A percentile compares a stretch with the other conserved stretches of the same genome.
phyloP scores from a whole-genome alignment of 2,797 vertebrate species.

The Crenuchus spilurus region DNA sequence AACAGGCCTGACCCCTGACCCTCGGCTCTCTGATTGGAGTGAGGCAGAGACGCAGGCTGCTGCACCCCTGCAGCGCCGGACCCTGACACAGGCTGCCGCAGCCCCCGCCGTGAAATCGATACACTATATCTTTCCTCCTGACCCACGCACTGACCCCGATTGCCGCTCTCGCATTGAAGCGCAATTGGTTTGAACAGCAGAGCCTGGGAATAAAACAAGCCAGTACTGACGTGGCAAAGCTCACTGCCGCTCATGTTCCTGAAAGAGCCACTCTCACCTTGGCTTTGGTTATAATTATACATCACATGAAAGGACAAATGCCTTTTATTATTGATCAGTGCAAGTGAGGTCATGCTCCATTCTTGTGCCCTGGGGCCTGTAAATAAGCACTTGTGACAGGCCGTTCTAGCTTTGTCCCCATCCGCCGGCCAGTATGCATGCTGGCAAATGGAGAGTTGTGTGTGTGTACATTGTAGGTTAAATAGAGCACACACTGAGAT shows the following conservation, averaged over 20 bases:
- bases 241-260: constrained; percentile 60
- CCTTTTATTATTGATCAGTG: constrained; percentile 66
- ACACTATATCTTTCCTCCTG: constrained; percentile 90
- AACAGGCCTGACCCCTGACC: constrained; percentile 77
- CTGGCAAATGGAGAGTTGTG: constrained; percentile 44
- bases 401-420: constrained; percentile 41
- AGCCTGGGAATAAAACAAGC: constrained; percentile 81
- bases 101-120: constrained; percentile 88
- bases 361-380: constrained; percentile 49
- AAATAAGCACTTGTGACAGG: constrained; percentile 56
- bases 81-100: constrained; percentile 71
- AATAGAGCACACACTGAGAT: constrained; percentile 48
- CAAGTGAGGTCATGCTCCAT: constrained; percentile 33
- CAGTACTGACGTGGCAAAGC: constrained; percentile 52
- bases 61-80: constrained; percentile 69
- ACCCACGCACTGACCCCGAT: constrained; percentile 87
- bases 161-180: constrained; percentile 86
- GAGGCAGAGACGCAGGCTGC: constrained; percentile 77
- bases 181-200: constrained; percentile 88
- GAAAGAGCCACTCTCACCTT: constrained; percentile 66
- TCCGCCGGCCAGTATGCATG: constrained; percentile 48
- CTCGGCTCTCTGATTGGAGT: constrained; percentile 69
- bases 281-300: constrained; percentile 82
- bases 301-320: constrained; percentile 76
- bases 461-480: constrained; percentile 43